Conservation (phyloP, 2,888 invertebrate species). For the Sinhomidia bicolor region DNA sequence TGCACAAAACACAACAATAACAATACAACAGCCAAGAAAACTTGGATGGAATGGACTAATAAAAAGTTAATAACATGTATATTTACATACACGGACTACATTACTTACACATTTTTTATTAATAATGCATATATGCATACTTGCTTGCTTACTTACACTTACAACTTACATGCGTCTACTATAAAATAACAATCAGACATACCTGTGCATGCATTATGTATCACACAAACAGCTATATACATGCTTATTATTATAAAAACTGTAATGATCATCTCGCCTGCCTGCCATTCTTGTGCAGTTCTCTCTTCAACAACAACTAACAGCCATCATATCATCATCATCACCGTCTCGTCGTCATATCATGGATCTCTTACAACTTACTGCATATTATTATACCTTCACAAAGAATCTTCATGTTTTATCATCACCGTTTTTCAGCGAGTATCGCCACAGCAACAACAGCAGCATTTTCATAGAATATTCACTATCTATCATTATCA, state of each 20-base stretch:
- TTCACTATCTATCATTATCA: neutral
- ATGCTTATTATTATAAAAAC: no score
- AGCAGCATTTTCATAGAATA: no score
- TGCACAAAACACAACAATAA: conserved; percentile 5
- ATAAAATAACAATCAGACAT: neutral
- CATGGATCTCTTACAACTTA: no score
- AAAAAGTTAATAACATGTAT: neutral
- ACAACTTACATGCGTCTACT: no score
- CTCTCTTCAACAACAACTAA: neutral
- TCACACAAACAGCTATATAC: no score
- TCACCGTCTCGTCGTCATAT: neutral
- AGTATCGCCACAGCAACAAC: no score
- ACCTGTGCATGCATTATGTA: neutral
- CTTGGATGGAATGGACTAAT: neutral
- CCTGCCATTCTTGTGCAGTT: neutral
- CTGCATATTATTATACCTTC: no score
- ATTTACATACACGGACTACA: neutral
- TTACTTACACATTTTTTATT: neutral
- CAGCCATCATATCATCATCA: neutral
- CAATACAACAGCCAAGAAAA: conserved; percentile 16
- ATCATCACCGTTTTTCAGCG: no score
- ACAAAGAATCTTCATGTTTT: no score
- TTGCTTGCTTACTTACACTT: no score
- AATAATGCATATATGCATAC: no score
- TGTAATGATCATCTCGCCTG: no score